phyloP scores from a whole-genome alignment of 2,888 invertebrate species.

The Aplocera efformata region DNA sequence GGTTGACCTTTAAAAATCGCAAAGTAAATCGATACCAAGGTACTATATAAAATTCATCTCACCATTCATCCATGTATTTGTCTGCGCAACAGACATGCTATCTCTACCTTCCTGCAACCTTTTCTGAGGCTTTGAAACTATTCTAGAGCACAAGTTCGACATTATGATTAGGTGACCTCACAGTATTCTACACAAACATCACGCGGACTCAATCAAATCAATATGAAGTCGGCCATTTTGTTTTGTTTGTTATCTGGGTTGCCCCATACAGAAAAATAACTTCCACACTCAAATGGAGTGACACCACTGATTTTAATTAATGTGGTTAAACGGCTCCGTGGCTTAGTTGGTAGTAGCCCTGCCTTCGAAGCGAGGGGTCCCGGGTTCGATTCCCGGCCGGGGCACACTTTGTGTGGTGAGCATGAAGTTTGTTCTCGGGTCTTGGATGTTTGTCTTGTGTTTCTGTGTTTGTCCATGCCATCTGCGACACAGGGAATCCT shows the following conservation, averaged over 20 bases:
- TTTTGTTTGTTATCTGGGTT: conserved; percentile 18
- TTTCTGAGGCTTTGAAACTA: conserved; percentile 86
- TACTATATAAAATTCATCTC: conserved; percentile 58
- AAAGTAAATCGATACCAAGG: too few relatives aligned
- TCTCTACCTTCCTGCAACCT: conserved; percentile 88
- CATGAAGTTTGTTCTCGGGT: too few relatives aligned
- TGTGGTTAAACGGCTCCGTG: too few relatives aligned
- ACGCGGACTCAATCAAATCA: conserved; percentile 36
- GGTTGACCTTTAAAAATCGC: conserved; percentile 32
- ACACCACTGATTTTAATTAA: too few relatives aligned
- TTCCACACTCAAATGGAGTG: too few relatives aligned
- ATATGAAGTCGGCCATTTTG: conserved; percentile 57
- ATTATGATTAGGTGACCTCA: conserved; percentile 58
- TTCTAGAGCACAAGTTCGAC: conserved; percentile 89
- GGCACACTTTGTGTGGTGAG: too few relatives aligned
- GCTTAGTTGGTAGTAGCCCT: too few relatives aligned
- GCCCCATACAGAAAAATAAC: background rate
- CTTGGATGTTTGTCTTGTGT: too few relatives aligned
- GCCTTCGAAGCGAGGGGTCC: too few relatives aligned
- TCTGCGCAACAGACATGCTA: conserved; percentile 87
- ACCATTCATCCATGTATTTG: conserved; percentile 94
- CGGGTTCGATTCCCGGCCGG: too few relatives aligned
- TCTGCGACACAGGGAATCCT: too few relatives aligned
- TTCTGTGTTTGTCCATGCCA: too few relatives aligned
- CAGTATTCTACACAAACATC: conserved; percentile 45